These are phyloP conservation scores for Ispidina lecontei DNA, from an alignment of 2,797 vertebrate genomes.

Conservation along the genomic window DNA sequence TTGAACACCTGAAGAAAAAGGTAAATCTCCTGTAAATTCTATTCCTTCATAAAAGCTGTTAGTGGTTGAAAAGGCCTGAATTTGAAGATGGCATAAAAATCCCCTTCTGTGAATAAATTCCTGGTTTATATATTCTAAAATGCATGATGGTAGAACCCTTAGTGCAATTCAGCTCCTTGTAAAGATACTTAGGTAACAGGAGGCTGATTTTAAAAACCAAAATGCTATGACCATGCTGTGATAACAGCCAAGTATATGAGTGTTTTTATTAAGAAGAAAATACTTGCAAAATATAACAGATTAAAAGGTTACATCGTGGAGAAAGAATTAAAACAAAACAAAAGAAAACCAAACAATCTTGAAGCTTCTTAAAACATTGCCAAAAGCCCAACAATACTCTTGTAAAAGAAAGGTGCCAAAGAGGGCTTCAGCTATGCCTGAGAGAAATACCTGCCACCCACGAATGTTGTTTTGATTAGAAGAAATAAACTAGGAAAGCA, in stretches of 20 bases:
- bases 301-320: constrained; percentile 11
- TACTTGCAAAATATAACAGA: constrained; percentile 17
- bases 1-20: neutral
- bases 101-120: neutral
- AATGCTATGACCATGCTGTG: neutral
- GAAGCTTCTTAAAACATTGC: neutral
- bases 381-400: neutral
- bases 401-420: neutral
- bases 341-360: neutral
- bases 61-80: neutral
- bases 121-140: neutral
- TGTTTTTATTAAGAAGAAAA: neutral
- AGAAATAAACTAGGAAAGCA: neutral
- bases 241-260: neutral
- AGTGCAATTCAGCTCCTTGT: neutral
- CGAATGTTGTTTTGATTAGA: constrained; percentile 1
- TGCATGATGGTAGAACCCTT: neutral
- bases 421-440: neutral
- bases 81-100: neutral
- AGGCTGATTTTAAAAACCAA: neutral
- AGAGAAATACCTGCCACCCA: neutral
- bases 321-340: neutral
- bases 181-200: neutral
- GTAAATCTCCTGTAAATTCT: neutral
- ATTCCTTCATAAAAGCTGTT: neutral